Conservation (phyloP, 2,113 vertebrate genomes). For the Ia io region DNA sequence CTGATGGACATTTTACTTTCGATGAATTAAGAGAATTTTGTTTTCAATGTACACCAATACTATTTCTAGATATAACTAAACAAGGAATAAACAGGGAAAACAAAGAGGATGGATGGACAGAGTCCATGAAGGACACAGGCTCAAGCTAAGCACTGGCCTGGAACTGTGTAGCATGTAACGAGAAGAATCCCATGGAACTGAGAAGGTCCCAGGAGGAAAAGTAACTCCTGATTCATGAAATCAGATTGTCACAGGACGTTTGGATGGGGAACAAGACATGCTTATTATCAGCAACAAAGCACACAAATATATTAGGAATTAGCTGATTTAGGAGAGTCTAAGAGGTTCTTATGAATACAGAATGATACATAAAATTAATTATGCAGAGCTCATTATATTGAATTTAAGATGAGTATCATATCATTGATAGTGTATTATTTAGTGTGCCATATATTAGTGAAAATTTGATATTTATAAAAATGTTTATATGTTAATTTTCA, state of each 20-base stretch:
- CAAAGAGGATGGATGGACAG: neutral
- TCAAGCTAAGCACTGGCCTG: neutral
- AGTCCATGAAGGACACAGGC: neutral
- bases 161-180: neutral
- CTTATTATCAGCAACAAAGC: neutral
- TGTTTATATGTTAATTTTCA: neutral
- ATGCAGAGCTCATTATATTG: neutral
- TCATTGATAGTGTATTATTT: neutral
- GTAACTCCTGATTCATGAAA: neutral
- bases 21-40: neutral
- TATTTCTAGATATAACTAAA: neutral
- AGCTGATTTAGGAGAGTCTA: neutral
- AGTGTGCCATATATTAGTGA: neutral
- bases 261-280: neutral
- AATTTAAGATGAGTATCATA: neutral
- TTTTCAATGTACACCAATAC: neutral
- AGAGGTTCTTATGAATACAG: neutral
- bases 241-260: neutral
- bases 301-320: neutral
- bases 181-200: neutral
- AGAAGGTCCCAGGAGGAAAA: neutral
- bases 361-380: constrained; percentile 23
- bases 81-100: neutral
- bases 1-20: neutral
- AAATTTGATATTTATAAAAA: constrained; percentile 33